phyloP scores from a whole-genome alignment of 53 echinoderm and acorn worm species.

The Stichopus horrens region DNA sequence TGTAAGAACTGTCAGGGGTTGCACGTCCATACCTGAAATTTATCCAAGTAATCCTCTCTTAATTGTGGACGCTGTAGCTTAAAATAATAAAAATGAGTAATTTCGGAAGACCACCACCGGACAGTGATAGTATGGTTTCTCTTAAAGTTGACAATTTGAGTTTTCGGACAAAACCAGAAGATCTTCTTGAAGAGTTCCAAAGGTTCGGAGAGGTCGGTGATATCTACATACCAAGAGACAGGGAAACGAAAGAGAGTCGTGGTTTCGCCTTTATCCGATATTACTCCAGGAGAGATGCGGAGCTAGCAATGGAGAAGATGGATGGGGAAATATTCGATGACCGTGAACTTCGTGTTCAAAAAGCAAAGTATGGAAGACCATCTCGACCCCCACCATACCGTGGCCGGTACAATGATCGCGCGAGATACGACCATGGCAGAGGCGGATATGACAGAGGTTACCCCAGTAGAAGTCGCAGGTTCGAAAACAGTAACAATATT shows the following conservation, averaged over 20 bases:
- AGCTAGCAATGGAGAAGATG: conserved; percentile 89
- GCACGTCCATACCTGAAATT: no score
- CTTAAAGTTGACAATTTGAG: conserved; percentile 94
- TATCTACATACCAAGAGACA: conserved; percentile 94
- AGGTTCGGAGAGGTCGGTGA: conserved; percentile 96
- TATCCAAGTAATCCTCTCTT: no score
- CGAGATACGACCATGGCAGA: conserved; percentile 31
- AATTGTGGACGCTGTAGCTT: background rate
- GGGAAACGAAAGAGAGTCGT: conserved; percentile 77
- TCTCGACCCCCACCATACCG: conserved; percentile 26
- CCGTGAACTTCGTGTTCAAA: conserved; percentile 85
- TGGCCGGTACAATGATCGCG: conserved; percentile 55
- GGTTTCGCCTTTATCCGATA: conserved; percentile 90
- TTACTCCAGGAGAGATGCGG: conserved; percentile 76
- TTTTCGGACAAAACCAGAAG: conserved; percentile 78
- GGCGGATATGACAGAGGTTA: background rate
- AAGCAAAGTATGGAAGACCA: conserved; percentile 91
- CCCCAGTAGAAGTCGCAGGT: background rate
- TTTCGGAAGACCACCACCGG: conserved; percentile 79
- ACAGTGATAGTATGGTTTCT: conserved; percentile 89
- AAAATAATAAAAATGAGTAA: background rate
- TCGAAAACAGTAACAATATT: no score
- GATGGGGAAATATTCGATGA: conserved; percentile 82
- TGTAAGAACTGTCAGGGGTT: no score
- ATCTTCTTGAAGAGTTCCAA: conserved; percentile 66